Base-by-base conservation (phyloP, 2,113 vertebrate genomes). In the Brachyistius frenatus region DNA sequence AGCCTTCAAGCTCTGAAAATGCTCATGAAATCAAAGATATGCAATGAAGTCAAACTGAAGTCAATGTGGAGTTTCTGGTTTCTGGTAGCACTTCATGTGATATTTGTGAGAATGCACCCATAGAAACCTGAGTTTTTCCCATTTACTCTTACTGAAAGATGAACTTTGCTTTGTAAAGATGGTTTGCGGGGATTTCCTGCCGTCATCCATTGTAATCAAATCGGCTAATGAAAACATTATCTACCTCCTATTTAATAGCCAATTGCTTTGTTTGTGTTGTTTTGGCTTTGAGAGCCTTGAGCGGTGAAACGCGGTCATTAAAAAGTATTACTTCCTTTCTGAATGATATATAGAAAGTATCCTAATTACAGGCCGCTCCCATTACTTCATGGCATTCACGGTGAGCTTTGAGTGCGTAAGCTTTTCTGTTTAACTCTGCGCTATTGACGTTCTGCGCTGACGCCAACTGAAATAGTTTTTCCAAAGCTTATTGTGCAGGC, bases 101-200 rank as follows among this genome's bases (percentile, higher is more conserved):
- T 76, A 86, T 65, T 65, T 73, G 60, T 81, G 74, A 44, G 80
- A 84, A 64, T 56, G 64, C 1, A 1, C 41, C 15, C 13, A 9
- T 1, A 52, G 31, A 64, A 62, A 62, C 32, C 36, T 4, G 7
- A 72, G 32, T 30, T 35, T 5, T 75, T 67, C 44, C 30, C 36
- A 74, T 74, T 36, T 64, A 55, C 41, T 54, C 49, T n/a, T 6
- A 13, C 31, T 68, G 2, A 89, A 72, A 81, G 44, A 81, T n/a
- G 16, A 58, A 54, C n/a, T 23, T 23, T 23, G 1, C 52, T 68
- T 73, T 84, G 66, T 66, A 71, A 66, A 76, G 32, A 53, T 55
- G 44, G 16, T 77, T 74, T 85, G 50, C 0, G 15, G 68, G 77
- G 23, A 73, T 81, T 82, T 86, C 73, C 84, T 80, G 52, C 52